Evolutionary conservation across 1,140 invertebrate species (phyloP).

Genomic region (Chironomus tepperi): DNA sequence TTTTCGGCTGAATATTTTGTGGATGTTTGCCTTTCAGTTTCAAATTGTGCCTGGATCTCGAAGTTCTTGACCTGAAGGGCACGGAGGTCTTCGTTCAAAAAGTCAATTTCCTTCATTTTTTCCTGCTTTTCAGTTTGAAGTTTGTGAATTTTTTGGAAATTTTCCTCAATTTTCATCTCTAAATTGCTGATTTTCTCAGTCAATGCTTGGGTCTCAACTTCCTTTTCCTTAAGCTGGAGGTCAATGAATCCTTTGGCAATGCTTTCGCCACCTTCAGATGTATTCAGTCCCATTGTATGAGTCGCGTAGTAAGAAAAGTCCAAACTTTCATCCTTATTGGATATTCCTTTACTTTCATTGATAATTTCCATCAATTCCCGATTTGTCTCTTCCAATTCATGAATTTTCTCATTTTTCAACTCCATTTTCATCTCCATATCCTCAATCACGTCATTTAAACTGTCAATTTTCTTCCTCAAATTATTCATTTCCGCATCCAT

Average conservation of each 20-base stretch:
- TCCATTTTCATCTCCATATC: background rate
- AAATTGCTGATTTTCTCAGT: too few species aligned
- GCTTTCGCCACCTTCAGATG: constrained; percentile 31
- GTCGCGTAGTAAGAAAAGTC: constrained; percentile 29
- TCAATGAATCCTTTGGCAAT: constrained; percentile 35
- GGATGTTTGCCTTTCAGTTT: background rate
- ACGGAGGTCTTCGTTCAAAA: background rate
- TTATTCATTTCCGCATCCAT: background rate
- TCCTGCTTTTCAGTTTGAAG: too few species aligned
- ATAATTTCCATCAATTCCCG: constrained; percentile 33
- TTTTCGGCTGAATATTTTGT: background rate
- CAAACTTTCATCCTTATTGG: constrained; percentile 30
- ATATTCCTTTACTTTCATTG: constrained; percentile 30
- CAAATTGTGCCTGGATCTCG: background rate
- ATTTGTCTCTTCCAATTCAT: constrained; percentile 28
- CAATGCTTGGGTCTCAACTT: constrained; percentile 31
- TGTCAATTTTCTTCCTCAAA: background rate
- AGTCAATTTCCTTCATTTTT: background rate
- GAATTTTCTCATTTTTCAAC: background rate
- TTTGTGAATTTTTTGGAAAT: too few species aligned
- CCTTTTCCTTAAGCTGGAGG: constrained; percentile 35
- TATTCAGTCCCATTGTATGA: constrained; percentile 25
- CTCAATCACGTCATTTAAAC: background rate
- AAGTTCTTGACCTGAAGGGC: background rate
- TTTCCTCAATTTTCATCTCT: too few species aligned